Percentiles rank a stretch among this genome's conserved stretches.
These are phyloP conservation scores for Philantomba maxwellii DNA, from an alignment of 2,113 vertebrate genomes.

Conservation along the genomic window DNA sequence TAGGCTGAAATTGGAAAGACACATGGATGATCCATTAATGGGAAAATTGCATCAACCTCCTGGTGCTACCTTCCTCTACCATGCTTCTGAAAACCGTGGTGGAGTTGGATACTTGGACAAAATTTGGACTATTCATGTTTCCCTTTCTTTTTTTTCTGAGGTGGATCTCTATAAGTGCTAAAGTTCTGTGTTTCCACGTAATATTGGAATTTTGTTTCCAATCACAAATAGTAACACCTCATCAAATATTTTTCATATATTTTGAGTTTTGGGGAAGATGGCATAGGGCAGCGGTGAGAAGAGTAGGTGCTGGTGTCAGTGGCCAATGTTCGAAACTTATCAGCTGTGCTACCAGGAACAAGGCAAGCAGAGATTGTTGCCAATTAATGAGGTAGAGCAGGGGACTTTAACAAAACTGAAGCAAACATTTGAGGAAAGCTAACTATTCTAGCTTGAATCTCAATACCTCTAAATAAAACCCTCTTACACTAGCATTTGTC, in stretches of 20 bases:
- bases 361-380: background rate
- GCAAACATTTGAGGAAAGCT: background rate
- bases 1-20: background rate
- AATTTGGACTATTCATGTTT: background rate
- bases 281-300: background rate
- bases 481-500: conserved; percentile 39
- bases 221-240: background rate
- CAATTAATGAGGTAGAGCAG: background rate
- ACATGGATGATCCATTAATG: no score
- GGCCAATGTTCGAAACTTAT: background rate
- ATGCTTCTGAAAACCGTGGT: background rate
- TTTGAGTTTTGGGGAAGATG: background rate
- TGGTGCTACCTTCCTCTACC: background rate
- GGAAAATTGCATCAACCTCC: background rate
- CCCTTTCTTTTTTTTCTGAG: background rate
- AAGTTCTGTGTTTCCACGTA: background rate
- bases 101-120: background rate
- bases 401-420: background rate
- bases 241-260: background rate
- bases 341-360: background rate
- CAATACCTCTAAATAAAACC: background rate
- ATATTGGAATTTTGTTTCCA: background rate
- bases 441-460: background rate
- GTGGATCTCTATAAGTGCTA: background rate
- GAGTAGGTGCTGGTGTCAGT: background rate